Evolutionary conservation across 2,113 vertebrate genomes (phyloP).

Genomic region (Bos javanicus): DNA sequence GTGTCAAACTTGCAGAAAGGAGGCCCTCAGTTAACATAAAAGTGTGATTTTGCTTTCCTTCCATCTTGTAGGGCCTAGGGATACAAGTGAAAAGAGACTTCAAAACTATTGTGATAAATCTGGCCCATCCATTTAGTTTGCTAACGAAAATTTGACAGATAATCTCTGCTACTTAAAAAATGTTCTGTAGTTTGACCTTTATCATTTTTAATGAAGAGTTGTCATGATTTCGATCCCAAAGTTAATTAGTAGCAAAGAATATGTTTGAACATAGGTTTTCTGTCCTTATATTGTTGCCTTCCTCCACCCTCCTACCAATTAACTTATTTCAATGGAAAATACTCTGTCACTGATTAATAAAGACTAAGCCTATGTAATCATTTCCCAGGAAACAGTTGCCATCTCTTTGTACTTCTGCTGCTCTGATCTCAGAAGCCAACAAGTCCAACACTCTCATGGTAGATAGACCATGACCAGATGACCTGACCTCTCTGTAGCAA

Average conservation of each 20-base stretch:
- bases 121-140: neutral
- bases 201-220: neutral
- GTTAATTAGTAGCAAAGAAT: neutral
- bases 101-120: neutral
- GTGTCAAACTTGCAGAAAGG: constrained; percentile 68
- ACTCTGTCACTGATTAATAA: neutral
- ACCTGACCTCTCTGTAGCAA: neutral
- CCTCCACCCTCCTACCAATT: neutral
- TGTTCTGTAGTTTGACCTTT: neutral
- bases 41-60: neutral
- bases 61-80: neutral
- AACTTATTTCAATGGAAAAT: neutral
- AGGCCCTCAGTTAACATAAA: constrained; percentile 61
- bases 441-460: neutral
- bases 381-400: neutral
- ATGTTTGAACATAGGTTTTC: neutral
- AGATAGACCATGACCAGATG: neutral
- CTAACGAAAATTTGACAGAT: neutral
- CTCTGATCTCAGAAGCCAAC: neutral
- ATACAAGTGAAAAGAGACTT: neutral
- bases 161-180: neutral
- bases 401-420: neutral
- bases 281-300: neutral
- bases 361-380: neutral
- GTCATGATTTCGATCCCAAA: neutral